Percentiles rank a stretch among this genome's conserved stretches.
Conservation (phyloP, 2,888 invertebrate species). For the Eubasilissa splendida region DNA sequence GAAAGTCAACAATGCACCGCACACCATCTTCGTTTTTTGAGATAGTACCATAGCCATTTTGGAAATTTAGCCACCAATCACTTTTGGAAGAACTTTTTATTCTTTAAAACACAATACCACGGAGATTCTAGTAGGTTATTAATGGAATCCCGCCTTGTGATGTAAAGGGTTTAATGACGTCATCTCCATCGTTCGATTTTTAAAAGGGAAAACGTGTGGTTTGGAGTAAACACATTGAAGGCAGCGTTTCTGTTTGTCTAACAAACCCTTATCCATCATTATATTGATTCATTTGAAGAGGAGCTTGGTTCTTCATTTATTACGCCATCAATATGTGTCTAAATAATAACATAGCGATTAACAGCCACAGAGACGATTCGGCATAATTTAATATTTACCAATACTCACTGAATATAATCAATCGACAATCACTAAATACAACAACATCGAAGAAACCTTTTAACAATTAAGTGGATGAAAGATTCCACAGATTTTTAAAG, state of each 20-base stretch:
- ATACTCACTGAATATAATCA: too few relatives aligned
- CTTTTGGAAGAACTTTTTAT: background rate
- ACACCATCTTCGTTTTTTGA: slow-evolving; percentile 75
- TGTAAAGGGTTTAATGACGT: slow-evolving; percentile 34
- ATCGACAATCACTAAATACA: too few relatives aligned
- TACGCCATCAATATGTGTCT: background rate
- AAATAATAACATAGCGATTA: background rate
- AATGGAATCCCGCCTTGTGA: background rate
- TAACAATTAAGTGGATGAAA: too few relatives aligned
- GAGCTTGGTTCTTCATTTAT: background rate
- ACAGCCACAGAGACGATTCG: slow-evolving; percentile 1
- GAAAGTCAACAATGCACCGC: slow-evolving; percentile 73
- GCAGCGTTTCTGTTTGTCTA: slow-evolving; percentile 44
- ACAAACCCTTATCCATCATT: slow-evolving; percentile 49
- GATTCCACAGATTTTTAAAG: too few relatives aligned
- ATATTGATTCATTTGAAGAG: slow-evolving; percentile 23
- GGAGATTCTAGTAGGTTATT: background rate
- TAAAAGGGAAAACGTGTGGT: slow-evolving; percentile 45
- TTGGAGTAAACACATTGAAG: slow-evolving; percentile 47
- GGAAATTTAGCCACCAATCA: slow-evolving; percentile 29
- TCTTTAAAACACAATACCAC: background rate
- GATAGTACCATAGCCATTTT: slow-evolving; percentile 79
- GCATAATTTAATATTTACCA: background rate
- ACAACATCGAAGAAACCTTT: too few relatives aligned
- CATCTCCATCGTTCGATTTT: slow-evolving; percentile 42